A percentile compares a stretch with the other conserved stretches of the same genome.
phyloP scores from a whole-genome alignment of 2,888 invertebrate genomes.

The Octodonta nipae region DNA sequence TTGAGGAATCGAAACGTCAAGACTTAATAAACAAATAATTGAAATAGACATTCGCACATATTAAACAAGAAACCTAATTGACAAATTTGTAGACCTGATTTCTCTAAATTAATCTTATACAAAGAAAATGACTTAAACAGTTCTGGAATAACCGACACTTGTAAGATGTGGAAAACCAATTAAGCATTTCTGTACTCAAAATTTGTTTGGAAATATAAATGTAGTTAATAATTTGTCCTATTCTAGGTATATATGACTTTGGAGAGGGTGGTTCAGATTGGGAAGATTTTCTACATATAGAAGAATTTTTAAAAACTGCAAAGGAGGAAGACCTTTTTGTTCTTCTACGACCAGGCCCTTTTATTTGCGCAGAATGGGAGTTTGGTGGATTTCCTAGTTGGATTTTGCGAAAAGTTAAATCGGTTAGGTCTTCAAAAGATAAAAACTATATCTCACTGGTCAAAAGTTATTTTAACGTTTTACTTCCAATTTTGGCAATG shows the following conservation, averaged over 20 bases:
- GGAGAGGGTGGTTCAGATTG: constrained; percentile 47
- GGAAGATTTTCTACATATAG: constrained; percentile 41
- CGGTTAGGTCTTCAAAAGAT: constrained; percentile 29
- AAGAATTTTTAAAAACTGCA: constrained; percentile 56
- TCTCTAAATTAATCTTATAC: no score
- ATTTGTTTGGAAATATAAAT: no score
- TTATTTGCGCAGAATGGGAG: constrained; percentile 85
- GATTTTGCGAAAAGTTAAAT: constrained; percentile 33
- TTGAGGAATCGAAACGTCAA: no score
- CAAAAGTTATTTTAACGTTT: constrained; percentile 15
- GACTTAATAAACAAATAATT: no score
- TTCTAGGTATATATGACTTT: constrained; percentile 43
- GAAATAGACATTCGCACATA: no score
- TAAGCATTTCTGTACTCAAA: no score
- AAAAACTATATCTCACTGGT: constrained; percentile 25
- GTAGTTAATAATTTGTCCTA: no score
- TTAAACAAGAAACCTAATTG: no score
- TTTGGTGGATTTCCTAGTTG: constrained; percentile 33
- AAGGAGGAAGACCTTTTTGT: constrained; percentile 53
- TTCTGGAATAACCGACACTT: no score
- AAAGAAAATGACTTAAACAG: no score
- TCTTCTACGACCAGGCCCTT: constrained; percentile 76
- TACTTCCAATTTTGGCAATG: constrained; percentile 39
- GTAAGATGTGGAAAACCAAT: no score
- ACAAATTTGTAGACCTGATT: no score